phyloP scores from a whole-genome alignment of 2,888 invertebrate species.

The Phymatocera aterrima region DNA sequence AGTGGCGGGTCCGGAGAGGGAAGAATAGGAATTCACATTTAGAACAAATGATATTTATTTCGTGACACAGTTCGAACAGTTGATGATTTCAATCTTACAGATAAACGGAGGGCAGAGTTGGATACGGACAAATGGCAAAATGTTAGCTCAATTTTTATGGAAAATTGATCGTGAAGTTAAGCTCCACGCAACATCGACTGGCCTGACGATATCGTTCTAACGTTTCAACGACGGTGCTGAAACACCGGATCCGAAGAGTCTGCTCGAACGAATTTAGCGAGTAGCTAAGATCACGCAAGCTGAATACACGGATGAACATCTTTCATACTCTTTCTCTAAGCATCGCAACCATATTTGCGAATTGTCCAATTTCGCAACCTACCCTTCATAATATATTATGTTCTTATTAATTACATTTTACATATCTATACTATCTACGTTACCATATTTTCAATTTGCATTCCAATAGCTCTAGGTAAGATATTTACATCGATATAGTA shows the following conservation, averaged over 20 bases:
- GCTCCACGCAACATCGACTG: background rate
- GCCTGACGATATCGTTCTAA: slow-evolving; percentile 3
- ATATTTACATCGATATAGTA: slow-evolving; percentile 40
- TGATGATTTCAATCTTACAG: slow-evolving; percentile 55
- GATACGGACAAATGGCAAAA: slow-evolving; percentile 30
- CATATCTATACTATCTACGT: slow-evolving; percentile 36
- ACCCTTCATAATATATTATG: slow-evolving; percentile 18
- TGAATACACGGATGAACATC: background rate
- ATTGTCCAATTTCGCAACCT: slow-evolving; percentile 27
- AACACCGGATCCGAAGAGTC: background rate
- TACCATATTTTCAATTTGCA: slow-evolving; percentile 32
- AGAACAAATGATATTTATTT: slow-evolving; percentile 73
- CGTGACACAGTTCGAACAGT: slow-evolving; percentile 67
- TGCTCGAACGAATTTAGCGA: background rate
- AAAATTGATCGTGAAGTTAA: background rate
- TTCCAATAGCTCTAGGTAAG: background rate
- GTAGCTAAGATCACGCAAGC: background rate
- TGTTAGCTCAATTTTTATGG: background rate
- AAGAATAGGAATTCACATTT: slow-evolving; percentile 43
- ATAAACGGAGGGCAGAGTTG: background rate
- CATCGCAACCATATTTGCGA: slow-evolving; percentile 7
- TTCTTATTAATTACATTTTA: slow-evolving; percentile 31
- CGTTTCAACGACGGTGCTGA: background rate
- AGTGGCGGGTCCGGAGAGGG: background rate
- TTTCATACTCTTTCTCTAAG: too few relatives aligned